These are phyloP conservation scores for Castor canadensis DNA, from an alignment of 2,113 vertebrate genomes.

Conservation along the genomic window DNA sequence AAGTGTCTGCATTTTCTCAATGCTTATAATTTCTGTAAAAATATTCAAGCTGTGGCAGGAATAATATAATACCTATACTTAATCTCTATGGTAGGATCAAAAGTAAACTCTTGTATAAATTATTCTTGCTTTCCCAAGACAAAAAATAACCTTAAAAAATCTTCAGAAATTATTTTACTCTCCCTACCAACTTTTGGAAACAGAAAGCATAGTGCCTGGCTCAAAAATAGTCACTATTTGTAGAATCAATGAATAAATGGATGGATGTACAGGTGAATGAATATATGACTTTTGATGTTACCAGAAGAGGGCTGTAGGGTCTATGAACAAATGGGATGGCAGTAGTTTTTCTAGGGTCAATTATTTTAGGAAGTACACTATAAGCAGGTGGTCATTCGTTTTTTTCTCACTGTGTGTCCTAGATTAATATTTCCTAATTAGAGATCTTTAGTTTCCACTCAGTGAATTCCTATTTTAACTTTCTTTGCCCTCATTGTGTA, in stretches of 20 bases:
- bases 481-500: not conserved
- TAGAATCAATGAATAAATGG: not conserved
- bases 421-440: conserved; percentile 53
- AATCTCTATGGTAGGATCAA: not conserved
- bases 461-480: conserved; percentile 32
- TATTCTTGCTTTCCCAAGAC: not conserved
- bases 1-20: not conserved
- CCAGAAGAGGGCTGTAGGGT: not conserved
- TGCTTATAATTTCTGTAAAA: not conserved
- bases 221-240: not conserved
- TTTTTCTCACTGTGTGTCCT: not conserved
- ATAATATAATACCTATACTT: not conserved
- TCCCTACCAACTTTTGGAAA: not conserved
- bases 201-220: not conserved
- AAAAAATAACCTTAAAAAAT: not conserved
- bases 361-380: not conserved
- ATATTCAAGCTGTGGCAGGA: not conserved
- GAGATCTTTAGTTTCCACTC: not conserved
- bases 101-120: not conserved
- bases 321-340: not conserved
- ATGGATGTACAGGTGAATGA: not conserved
- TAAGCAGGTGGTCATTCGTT: conserved; percentile 21
- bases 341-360: not conserved
- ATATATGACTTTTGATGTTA: not conserved
- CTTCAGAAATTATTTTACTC: not conserved